Evolutionary conservation across 1,140 invertebrate genomes (phyloP).

Genomic region (roundworm (Caenorhabditis elegans)): WBcel235 BX284602.5:10576001-10576500

Average conservation of each 20-base stretch:
- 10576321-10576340: background rate
- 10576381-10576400: background rate
- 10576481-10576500: no score
- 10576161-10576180: conserved; percentile 38
- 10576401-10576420: background rate
- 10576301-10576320: background rate
- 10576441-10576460: background rate
- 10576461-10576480: background rate
- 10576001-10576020: conserved; percentile 31
- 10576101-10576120: conserved; percentile 16
- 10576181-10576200: conserved; percentile 31
- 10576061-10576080: conserved; percentile 26
- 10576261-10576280: background rate
- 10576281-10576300: background rate
- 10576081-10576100: conserved; percentile 13
- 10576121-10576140: background rate
- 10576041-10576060: conserved; percentile 35
- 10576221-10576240: background rate
- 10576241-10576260: background rate
- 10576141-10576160: conserved; percentile 29
- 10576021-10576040: background rate
- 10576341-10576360: background rate
- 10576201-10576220: background rate
- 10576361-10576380: background rate
- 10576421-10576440: background rate